These are phyloP conservation scores for Neocloeon triangulifer DNA, from an alignment of 1,140 invertebrate species.

Conservation along the genomic window DNA sequence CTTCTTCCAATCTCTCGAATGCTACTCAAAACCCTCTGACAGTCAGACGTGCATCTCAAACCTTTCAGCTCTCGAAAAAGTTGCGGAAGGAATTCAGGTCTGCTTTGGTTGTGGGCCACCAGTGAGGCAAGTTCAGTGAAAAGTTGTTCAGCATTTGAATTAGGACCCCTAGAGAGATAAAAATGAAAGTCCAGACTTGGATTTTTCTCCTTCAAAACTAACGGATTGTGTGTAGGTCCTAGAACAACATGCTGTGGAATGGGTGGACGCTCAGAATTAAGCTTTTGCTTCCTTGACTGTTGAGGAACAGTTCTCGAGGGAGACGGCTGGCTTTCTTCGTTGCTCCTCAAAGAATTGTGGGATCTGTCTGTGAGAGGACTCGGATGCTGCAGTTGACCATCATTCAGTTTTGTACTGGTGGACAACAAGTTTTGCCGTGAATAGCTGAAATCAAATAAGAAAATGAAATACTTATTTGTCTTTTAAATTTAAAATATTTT, in stretches of 20 bases:
- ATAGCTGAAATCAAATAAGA: slow-evolving; percentile 31
- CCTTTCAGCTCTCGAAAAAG: slow-evolving; percentile 36
- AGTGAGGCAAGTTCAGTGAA: slow-evolving; percentile 44
- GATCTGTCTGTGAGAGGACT: slow-evolving; percentile 20
- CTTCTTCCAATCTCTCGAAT: no score
- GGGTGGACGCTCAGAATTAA: slow-evolving; percentile 4
- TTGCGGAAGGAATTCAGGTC: slow-evolving; percentile 40
- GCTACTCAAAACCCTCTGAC: no score
- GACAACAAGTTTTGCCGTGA: slow-evolving; percentile 66
- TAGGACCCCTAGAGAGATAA: no score
- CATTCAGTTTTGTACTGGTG: slow-evolving; percentile 36
- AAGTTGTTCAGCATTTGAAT: no score
- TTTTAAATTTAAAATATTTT: no score
- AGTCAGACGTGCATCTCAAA: no score
- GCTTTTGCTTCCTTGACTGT: slow-evolving; percentile 6
- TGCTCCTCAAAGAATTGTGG: slow-evolving; percentile 19
- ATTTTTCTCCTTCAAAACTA: no score
- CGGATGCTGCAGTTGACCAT: slow-evolving; percentile 16
- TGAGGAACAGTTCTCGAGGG: neutral
- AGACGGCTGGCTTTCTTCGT: neutral
- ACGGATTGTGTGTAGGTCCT: no score
- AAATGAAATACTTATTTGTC: slow-evolving; percentile 12
- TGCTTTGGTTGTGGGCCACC: slow-evolving; percentile 38
- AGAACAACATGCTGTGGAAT: neutral
- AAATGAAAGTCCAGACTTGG: no score